Evolutionary conservation across 2,113 vertebrate genomes (phyloP).

Genomic region (Sander vitreus): DNA sequence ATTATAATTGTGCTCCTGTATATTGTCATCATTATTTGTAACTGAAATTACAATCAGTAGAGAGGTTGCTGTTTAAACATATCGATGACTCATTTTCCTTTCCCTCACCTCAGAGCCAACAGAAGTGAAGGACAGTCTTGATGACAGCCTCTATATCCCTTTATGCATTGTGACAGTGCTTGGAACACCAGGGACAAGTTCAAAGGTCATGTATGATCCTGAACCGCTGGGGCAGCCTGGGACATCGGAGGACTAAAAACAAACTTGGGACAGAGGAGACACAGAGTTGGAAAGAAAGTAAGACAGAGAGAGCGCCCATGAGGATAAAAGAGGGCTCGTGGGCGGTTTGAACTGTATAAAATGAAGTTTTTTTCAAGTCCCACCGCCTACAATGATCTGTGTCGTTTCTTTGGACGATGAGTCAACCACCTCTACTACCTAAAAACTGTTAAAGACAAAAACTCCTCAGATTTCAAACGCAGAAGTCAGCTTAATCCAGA

Average conservation of each 20-base stretch:
- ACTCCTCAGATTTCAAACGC: slow-evolving; percentile 64
- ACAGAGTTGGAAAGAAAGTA: slow-evolving; percentile 8
- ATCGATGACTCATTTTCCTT: slow-evolving; percentile 12
- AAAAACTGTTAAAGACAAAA: slow-evolving; percentile 53
- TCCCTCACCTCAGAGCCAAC: slow-evolving; percentile 84
- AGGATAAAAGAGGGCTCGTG: slow-evolving; percentile 13
- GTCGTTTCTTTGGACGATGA: slow-evolving; percentile 25
- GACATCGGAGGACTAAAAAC: slow-evolving; percentile 46
- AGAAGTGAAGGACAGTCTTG: slow-evolving; percentile 96
- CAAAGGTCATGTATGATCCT: slow-evolving; percentile 34
- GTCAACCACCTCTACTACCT: slow-evolving; percentile 69
- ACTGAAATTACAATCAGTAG: background rate
- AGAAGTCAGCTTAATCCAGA: slow-evolving; percentile 35
- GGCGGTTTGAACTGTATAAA: slow-evolving; percentile 42
- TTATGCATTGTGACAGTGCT: slow-evolving; percentile 59
- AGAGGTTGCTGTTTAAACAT: background rate
- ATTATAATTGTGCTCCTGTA: background rate
- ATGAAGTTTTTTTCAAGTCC: slow-evolving; percentile 42
- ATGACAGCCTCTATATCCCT: slow-evolving; percentile 80
- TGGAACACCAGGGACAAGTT: slow-evolving; percentile 37
- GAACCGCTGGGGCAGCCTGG: slow-evolving; percentile 44
- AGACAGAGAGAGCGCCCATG: slow-evolving; percentile 15
- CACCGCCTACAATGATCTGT: background rate
- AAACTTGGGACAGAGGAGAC: slow-evolving; percentile 39
- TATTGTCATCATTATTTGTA: background rate